These are phyloP conservation scores for Erythrocercus mccallii DNA, from an alignment of 2,113 vertebrate species.

Conservation along the genomic window DNA sequence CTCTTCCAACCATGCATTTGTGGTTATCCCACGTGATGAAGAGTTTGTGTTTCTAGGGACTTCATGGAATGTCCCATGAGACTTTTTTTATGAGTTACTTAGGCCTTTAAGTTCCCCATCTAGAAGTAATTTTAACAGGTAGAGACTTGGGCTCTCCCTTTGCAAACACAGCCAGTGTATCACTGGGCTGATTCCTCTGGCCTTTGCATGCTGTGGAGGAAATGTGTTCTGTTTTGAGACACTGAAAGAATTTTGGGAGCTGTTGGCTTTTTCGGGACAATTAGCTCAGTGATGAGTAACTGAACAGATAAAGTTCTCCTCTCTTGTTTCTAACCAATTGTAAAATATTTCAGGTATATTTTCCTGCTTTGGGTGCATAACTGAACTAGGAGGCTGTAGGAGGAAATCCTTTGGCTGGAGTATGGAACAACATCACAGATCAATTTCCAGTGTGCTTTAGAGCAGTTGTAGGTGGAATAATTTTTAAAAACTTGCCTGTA, in stretches of 20 bases:
- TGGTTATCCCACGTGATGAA: background rate
- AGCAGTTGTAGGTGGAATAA: background rate
- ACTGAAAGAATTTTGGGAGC: background rate
- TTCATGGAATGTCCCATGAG: background rate
- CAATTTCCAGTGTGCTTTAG: background rate
- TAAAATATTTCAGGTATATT: background rate
- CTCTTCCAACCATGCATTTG: background rate
- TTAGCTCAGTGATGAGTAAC: background rate
- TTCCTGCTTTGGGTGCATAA: background rate
- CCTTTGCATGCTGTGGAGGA: background rate
- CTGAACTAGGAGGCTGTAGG: background rate
- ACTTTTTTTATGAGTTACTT: background rate
- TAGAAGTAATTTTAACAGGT: background rate
- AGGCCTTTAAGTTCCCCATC: background rate
- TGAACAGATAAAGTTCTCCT: background rate
- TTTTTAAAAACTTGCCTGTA: background rate
- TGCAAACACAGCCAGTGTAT: background rate
- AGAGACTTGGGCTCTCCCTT: background rate
- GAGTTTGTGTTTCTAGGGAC: constrained; percentile 2
- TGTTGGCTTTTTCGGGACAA: background rate
- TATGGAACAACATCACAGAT: background rate
- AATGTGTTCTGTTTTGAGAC: background rate
- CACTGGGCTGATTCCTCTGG: background rate
- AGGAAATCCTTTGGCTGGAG: background rate
- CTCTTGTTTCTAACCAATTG: background rate